These are phyloP conservation scores for Puffinus mauretanicus DNA, from an alignment of 2,113 vertebrate genomes.

Conservation along the genomic window DNA sequence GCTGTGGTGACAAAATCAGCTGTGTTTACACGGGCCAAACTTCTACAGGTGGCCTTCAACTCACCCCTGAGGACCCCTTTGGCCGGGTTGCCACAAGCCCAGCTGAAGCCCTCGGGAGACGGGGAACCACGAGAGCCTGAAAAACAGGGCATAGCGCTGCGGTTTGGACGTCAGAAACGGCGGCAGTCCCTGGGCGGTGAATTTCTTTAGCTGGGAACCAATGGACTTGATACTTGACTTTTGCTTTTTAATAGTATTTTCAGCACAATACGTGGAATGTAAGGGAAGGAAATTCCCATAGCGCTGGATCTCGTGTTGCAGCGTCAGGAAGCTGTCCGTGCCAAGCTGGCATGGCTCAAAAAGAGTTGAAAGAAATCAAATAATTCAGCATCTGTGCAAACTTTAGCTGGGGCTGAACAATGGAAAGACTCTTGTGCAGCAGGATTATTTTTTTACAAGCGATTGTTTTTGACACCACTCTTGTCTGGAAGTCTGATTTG, in stretches of 20 bases:
- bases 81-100: not conserved
- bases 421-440: not conserved
- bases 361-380: not conserved
- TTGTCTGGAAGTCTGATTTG: slow-evolving; percentile 9
- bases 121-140: not conserved
- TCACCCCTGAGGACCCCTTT: not conserved
- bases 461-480: not conserved
- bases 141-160: rapidly evolving
- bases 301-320: not conserved
- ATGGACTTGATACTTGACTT: not conserved
- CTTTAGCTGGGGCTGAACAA: not conserved
- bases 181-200: not conserved
- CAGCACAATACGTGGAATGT: not conserved
- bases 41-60: not conserved
- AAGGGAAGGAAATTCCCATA: not conserved
- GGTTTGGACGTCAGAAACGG: not conserved
- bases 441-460: not conserved
- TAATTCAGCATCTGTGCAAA: not conserved
- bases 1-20: not conserved
- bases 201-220: not conserved
- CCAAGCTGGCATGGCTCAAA: not conserved
- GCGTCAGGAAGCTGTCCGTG: not conserved
- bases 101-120: not conserved
- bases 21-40: not conserved
- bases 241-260: not conserved